Base-by-base conservation (phyloP, 2,113 vertebrate genomes). In the Spermophilus dauricus region DNA sequence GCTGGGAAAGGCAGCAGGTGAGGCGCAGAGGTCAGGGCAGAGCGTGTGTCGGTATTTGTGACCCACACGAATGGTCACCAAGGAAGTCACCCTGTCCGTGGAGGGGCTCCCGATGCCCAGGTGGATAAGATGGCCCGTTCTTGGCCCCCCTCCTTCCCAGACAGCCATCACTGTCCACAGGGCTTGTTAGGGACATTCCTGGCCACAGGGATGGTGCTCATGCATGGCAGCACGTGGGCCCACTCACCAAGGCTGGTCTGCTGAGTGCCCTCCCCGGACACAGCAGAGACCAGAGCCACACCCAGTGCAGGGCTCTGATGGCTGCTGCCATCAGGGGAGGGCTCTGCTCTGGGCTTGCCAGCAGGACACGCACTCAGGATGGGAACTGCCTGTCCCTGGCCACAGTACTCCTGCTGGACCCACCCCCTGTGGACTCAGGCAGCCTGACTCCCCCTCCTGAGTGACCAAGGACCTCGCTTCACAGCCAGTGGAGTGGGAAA, bases 41-140 rank as follows among this genome's bases (percentile, higher is more conserved):
- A 12, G 26, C 26, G 8, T 0, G 2, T 39, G 76, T 30, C 67
- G 39, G 28, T 1, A 0, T 6, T 10, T 2, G 48, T 51, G 48
- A 14, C 24, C 6, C 5, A 2, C 4, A 13, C 7, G 24, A 61
- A 10, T 2, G 1, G 11, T 8, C 8, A 17, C 20, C 39, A 37
- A 14, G 26, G 2, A 83, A 78, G 78, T n/a, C 80, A 30, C 8
- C 0, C 0, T 30, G 4, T 0, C 3, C 0, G 34, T 6, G 4
- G 0, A 39, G 32, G 32, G 45, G 14, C 5, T 3, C 45, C 16
- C 28, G 13, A 2, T 6, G 2, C 28, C 14, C 53, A 30, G 48
- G 85, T 42, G 5, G n/a, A 56, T 45, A 3, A 28, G 5, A 61
- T 3, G 80, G 30, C 45, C 37, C 34, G 3, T 12, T 26, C 84